These are phyloP conservation scores for Phrixothrix hirtus DNA, from an alignment of 2,888 invertebrate genomes.

Conservation along the genomic window DNA sequence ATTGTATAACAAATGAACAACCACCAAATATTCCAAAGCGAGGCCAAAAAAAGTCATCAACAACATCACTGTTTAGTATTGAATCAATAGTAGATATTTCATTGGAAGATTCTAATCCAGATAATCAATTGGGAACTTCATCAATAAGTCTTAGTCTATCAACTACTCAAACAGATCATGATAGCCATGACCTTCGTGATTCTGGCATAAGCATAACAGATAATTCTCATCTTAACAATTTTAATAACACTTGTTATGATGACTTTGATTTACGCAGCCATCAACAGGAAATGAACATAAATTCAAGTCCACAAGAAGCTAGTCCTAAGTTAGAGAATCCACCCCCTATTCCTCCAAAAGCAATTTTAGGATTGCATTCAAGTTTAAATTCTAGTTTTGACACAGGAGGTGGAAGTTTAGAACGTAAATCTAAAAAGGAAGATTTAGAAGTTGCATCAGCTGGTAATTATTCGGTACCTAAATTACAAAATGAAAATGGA, in stretches of 20 bases:
- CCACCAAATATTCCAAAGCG: slow-evolving; percentile 56
- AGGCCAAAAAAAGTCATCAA: slow-evolving; percentile 53
- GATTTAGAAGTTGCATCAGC: slow-evolving; percentile 40
- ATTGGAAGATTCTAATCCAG: slow-evolving; percentile 53
- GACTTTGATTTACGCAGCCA: slow-evolving; percentile 52
- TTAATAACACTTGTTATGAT: slow-evolving; percentile 54
- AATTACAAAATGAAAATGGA: slow-evolving; percentile 45
- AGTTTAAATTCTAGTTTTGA: slow-evolving; percentile 49
- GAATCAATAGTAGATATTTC: slow-evolving; percentile 57
- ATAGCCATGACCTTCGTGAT: slow-evolving; percentile 59
- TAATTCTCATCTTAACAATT: slow-evolving; percentile 51
- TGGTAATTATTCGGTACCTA: slow-evolving; percentile 54
- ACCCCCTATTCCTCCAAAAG: slow-evolving; percentile 54
- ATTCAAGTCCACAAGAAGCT: slow-evolving; percentile 44
- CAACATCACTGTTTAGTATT: slow-evolving; percentile 57
- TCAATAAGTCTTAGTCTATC: slow-evolving; percentile 39
- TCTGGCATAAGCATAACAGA: slow-evolving; percentile 59
- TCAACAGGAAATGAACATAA: slow-evolving; percentile 54
- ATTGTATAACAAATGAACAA: slow-evolving; percentile 52
- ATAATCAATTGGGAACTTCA: slow-evolving; percentile 48
- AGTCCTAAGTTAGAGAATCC: slow-evolving; percentile 49
- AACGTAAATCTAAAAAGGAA: slow-evolving; percentile 34
- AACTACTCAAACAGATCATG: slow-evolving; percentile 36
- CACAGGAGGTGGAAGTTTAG: slow-evolving; percentile 41
- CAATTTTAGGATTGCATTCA: slow-evolving; percentile 34